Base-by-base conservation (phyloP, 2,888 invertebrate genomes). In the Chromoteleia sp. region DNA sequence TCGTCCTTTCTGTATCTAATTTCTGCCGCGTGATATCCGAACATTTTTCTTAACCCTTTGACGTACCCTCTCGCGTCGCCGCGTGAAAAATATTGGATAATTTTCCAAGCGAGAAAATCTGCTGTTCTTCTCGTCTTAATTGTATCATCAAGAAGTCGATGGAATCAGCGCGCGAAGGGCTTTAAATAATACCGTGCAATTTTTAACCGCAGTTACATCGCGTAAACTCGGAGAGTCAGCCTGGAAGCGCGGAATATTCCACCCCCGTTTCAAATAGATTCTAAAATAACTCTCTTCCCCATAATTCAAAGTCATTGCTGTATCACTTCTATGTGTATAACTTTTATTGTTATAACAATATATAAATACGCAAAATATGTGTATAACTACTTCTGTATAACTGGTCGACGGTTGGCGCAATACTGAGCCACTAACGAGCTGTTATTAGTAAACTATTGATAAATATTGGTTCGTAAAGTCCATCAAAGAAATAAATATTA, bases 61-160 rank as follows among this genome's bases (percentile, higher is more conserved):
- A 84, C 84, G 84, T 82, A 83, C 84, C 85, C 85, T 85, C 67
- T 82, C 65, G 68, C 63, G 82, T 71, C 41, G 83, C 77, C 79
- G 84, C 88, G 87, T 90, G 90, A 92, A 91, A 92, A 92, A 91
- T 91, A 89, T 88, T 86, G 89, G 89, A 91, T 88, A 90, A 92
- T 91, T 91, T 90, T 90, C 88, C 90, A 86, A 87, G 87, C 87
- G 89, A 86, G 88, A 87, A 89, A 89, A 89, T 88, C 86, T 85
- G 84, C 86, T 85, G 87, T 86, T 86, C 81, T 15, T 67, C 85
- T 83, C 82, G 86, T 87, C 89, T 92, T 92, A 92, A 92, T 92
- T 91, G 92, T 91, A 91, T 91, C 91, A 92, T 92, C 91, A 92
- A 86, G 86, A 87, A 86, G 85, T 87, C 86, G 87, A 87, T 85